These are phyloP conservation scores for Diloba caeruleocephala DNA, from an alignment of 2,888 invertebrate genomes.

Conservation along the genomic window DNA sequence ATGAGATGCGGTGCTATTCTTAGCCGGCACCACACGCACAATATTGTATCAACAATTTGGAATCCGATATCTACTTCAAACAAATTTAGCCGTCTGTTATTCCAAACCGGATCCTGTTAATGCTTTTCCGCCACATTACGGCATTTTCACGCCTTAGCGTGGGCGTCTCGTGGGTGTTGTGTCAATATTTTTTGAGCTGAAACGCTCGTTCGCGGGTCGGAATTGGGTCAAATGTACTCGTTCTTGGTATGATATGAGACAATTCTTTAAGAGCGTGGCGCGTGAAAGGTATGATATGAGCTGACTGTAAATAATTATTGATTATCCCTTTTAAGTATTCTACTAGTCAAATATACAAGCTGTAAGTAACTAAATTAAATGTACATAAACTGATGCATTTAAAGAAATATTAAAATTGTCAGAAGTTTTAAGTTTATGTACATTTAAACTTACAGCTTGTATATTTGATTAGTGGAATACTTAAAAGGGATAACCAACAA, in stretches of 20 bases:
- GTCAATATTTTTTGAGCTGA: slow-evolving; percentile 49
- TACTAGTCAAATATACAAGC: not conserved
- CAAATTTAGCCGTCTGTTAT: slow-evolving; percentile 1
- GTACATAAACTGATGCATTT: too few species aligned
- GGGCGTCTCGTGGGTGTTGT: slow-evolving; percentile 19
- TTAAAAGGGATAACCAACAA: slow-evolving; percentile 10
- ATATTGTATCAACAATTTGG: too few species aligned
- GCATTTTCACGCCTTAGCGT: slow-evolving; percentile 8
- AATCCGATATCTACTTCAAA: slow-evolving; percentile 3
- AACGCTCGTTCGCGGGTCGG: slow-evolving; percentile 25
- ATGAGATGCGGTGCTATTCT: too few species aligned
- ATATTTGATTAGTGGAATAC: not conserved
- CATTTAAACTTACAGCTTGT: too few species aligned
- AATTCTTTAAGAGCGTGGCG: too few species aligned
- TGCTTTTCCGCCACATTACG: slow-evolving; percentile 1
- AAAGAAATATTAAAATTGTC: not conserved
- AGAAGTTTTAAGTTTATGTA: too few species aligned
- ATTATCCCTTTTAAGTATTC: slow-evolving; percentile 5
- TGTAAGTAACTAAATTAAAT: too few species aligned
- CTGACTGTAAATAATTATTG: slow-evolving; percentile 19
- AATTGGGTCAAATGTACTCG: slow-evolving; percentile 41
- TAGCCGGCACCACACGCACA: too few species aligned
- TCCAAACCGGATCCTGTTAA: slow-evolving; percentile 15
- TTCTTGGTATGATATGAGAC: slow-evolving; percentile 9
- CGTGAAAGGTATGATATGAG: slow-evolving; percentile 12